phyloP scores from a whole-genome alignment of 2,888 invertebrate genomes.

The Alentia gelatinosa region DNA sequence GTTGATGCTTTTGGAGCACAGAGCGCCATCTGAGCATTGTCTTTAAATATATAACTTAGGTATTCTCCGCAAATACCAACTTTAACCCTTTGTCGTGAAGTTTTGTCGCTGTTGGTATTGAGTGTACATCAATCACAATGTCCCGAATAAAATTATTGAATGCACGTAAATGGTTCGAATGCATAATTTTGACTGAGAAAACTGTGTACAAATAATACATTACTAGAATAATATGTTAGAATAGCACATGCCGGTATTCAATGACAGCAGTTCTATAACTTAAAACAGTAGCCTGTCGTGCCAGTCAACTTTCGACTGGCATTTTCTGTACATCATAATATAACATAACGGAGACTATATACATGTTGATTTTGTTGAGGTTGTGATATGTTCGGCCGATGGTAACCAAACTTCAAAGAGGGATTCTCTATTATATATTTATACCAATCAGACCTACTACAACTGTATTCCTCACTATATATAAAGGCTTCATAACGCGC shows the following conservation, averaged over 20 bases:
- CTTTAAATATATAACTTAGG: conserved; percentile 39
- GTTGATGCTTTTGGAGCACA: conserved; percentile 15
- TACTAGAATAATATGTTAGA: conserved; percentile 32
- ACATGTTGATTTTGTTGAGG: conserved; percentile 47
- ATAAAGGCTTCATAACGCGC: conserved; percentile 9
- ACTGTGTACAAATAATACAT: conserved; percentile 14
- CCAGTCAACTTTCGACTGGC: not conserved
- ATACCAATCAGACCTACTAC: conserved; percentile 20
- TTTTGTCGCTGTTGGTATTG: not conserved
- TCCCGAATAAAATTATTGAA: conserved; percentile 37
- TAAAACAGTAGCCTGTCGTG: conserved; percentile 23
- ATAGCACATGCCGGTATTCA: not conserved
- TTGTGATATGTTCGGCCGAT: conserved; percentile 45
- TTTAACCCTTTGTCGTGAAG: conserved; percentile 28
- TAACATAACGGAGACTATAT: conserved; percentile 45
- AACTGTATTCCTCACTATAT: conserved; percentile 23
- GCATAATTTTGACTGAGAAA: not conserved
- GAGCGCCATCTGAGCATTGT: conserved; percentile 11
- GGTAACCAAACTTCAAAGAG: conserved; percentile 37
- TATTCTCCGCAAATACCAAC: not conserved
- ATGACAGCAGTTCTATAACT: conserved; percentile 33
- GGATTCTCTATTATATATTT: not conserved
- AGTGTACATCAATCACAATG: conserved; percentile 36
- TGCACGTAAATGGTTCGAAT: not conserved
- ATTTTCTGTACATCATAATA: conserved; percentile 16